These are phyloP conservation scores for Lepidocyrtinus sp. DNA, from an alignment of 2,888 invertebrate genomes.

Conservation along the genomic window DNA sequence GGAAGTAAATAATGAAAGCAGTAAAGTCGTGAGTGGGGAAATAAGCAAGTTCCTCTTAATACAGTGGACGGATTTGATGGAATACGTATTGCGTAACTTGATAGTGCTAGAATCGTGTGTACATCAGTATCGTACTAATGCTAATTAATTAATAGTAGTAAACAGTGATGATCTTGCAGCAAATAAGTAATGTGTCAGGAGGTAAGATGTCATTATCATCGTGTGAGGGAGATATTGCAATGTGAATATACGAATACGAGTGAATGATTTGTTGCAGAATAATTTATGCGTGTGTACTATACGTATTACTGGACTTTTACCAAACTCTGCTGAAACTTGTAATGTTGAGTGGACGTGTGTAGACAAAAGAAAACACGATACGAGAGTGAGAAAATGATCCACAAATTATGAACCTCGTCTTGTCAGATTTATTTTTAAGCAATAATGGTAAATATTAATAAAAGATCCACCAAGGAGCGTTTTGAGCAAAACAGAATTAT, in stretches of 20 bases:
- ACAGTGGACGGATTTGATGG: too few relatives aligned
- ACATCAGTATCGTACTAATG: background rate
- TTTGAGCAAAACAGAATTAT: background rate
- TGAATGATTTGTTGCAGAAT: background rate
- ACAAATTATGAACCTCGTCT: slow-evolving; percentile 47
- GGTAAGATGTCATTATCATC: background rate
- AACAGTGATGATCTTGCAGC: too few relatives aligned
- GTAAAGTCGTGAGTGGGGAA: too few relatives aligned
- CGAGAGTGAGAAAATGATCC: background rate
- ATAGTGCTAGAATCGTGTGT: background rate
- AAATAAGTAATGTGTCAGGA: background rate
- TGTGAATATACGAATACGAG: background rate
- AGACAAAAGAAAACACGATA: background rate
- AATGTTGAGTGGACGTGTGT: background rate
- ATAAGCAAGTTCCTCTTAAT: too few relatives aligned
- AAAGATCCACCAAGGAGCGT: slow-evolving; percentile 22
- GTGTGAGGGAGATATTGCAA: background rate
- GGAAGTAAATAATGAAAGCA: too few relatives aligned
- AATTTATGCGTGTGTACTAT: background rate
- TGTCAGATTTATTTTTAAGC: slow-evolving; percentile 62
- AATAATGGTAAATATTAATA: slow-evolving; percentile 45
- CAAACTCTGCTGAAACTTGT: background rate
- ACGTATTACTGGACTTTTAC: background rate
- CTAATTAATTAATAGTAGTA: too few relatives aligned
- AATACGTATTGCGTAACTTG: too few relatives aligned